Evolutionary conservation across 1,140 invertebrate genomes (phyloP).

Genomic region (Leptinotarsa undecemlineata): DNA sequence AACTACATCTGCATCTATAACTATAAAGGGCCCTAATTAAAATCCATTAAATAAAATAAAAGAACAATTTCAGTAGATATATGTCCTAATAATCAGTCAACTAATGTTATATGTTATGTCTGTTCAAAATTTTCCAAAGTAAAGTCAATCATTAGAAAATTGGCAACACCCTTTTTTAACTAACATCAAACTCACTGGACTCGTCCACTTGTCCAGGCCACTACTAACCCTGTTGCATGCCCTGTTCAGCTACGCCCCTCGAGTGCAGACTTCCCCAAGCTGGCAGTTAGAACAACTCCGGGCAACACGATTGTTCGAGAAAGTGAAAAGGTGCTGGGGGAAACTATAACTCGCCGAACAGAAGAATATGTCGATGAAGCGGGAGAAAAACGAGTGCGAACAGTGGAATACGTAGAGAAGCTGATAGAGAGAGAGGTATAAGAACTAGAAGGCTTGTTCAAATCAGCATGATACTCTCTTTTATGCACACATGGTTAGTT

Average conservation of each 20-base stretch:
- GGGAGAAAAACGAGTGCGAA: slow-evolving; percentile 82
- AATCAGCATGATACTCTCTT: slow-evolving; percentile 44
- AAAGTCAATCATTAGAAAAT: background rate
- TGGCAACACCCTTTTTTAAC: slow-evolving; percentile 20
- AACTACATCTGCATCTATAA: too few relatives aligned
- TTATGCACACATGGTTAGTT: slow-evolving; percentile 22
- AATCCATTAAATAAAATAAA: too few relatives aligned
- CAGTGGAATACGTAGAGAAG: slow-evolving; percentile 91
- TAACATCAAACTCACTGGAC: slow-evolving; percentile 33
- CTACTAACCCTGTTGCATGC: slow-evolving; percentile 44
- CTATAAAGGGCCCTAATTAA: too few relatives aligned
- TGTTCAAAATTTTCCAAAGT: too few relatives aligned
- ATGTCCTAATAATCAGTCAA: too few relatives aligned
- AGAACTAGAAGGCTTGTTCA: slow-evolving; percentile 34
- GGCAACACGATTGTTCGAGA: slow-evolving; percentile 81
- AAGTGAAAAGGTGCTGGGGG: slow-evolving; percentile 85
- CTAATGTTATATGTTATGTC: too few relatives aligned
- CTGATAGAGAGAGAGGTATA: slow-evolving; percentile 92
- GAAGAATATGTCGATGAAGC: slow-evolving; percentile 88
- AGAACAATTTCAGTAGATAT: too few relatives aligned
- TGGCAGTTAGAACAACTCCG: slow-evolving; percentile 80
- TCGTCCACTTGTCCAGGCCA: slow-evolving; percentile 39
- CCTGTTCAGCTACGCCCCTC: slow-evolving; percentile 60
- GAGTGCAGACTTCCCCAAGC: slow-evolving; percentile 75
- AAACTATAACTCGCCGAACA: slow-evolving; percentile 82